Conservation (phyloP, 2,888 invertebrate species). For the Nycteola revayana region DNA sequence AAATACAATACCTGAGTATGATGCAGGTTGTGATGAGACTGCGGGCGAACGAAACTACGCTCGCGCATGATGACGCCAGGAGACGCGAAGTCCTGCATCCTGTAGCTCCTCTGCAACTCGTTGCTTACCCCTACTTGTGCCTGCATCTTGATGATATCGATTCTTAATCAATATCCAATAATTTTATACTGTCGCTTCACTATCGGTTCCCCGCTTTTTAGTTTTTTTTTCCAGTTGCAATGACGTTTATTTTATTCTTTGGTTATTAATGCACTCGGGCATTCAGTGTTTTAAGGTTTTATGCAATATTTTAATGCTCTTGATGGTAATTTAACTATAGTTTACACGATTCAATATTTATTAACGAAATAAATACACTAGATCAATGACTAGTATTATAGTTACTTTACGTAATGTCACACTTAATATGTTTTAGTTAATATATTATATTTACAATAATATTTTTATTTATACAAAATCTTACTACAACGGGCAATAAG, state of each 20-base stretch:
- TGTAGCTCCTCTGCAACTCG: constrained; percentile 76
- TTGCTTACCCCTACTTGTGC: constrained; percentile 68
- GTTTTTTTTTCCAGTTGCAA: not conserved
- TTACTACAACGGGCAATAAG: constrained; percentile 59
- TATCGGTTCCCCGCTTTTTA: constrained; percentile 30
- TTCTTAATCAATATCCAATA: not conserved
- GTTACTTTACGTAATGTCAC: constrained; percentile 64
- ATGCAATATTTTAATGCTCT: constrained; percentile 26
- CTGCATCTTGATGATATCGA: constrained; percentile 57
- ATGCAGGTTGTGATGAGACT: constrained; percentile 81
- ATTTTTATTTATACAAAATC: constrained; percentile 45
- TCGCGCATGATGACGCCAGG: constrained; percentile 84
- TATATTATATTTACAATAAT: constrained; percentile 43
- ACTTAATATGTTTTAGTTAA: constrained; percentile 45
- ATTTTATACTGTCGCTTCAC: too few species aligned
- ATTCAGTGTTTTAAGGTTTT: constrained; percentile 31
- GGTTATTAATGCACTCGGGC: constrained; percentile 50
- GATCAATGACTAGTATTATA: constrained; percentile 79
- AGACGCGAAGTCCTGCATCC: constrained; percentile 80
- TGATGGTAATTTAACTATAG: constrained; percentile 34
- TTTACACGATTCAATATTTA: constrained; percentile 43
- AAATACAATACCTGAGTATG: constrained; percentile 81
- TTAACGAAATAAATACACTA: constrained; percentile 75
- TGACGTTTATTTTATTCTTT: constrained; percentile 46
- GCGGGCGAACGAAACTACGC: constrained; percentile 86